These are phyloP conservation scores for Mus spicilegus DNA, from an alignment of 2,113 vertebrate species.

Conservation along the genomic window DNA sequence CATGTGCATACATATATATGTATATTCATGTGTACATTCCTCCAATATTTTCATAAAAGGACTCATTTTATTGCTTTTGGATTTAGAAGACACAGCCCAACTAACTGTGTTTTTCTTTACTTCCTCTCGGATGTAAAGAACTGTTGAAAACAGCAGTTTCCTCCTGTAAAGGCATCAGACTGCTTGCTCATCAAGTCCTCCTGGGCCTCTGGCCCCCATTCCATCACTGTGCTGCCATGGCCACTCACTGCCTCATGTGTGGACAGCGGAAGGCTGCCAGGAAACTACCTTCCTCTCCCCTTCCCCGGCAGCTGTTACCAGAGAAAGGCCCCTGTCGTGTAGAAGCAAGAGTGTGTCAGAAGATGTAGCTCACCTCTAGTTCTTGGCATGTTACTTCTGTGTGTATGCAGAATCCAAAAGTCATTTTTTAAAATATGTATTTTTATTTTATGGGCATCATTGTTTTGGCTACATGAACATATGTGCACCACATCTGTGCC, in stretches of 20 bases:
- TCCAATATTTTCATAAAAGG: neutral
- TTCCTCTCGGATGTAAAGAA: neutral
- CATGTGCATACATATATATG: no score
- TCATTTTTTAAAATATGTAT: no score
- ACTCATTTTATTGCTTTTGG: neutral
- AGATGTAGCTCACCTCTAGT: neutral
- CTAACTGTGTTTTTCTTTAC: neutral
- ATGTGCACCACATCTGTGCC: neutral
- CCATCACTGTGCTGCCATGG: fast-evolving
- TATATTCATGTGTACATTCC: no score
- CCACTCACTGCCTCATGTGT: neutral
- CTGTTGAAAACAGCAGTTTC: neutral
- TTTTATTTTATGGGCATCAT: neutral
- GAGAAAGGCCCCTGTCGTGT: neutral
- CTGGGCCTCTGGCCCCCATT: neutral
- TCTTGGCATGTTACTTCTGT: neutral
- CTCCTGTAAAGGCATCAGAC: neutral
- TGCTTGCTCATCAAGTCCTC: neutral
- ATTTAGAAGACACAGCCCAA: neutral
- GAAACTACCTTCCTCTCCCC: neutral
- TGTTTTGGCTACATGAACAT: neutral
- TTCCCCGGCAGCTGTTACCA: neutral
- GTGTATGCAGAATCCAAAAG: neutral
- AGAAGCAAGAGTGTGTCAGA: neutral
- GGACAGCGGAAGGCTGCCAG: no score